These are phyloP conservation scores for Jacana jacana DNA, from an alignment of 2,113 vertebrate genomes.

Conservation along the genomic window DNA sequence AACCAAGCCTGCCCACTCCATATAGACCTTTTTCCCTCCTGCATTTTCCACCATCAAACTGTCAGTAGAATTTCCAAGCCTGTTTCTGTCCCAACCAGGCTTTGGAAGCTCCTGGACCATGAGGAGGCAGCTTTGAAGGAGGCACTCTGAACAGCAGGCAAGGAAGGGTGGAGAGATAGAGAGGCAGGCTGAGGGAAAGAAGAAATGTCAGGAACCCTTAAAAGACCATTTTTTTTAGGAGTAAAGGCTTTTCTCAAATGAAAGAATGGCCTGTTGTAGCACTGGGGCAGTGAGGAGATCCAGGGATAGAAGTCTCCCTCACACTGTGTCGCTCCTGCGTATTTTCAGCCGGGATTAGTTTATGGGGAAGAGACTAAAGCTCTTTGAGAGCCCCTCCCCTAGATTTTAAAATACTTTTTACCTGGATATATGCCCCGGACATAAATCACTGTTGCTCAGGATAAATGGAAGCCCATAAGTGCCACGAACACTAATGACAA, in stretches of 20 bases:
- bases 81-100: not conserved
- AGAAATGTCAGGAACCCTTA: not conserved
- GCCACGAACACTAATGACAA: slow-evolving; percentile 67
- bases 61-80: not conserved
- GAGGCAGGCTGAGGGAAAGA: not conserved
- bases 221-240: not conserved
- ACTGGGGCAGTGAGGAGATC: accelerated
- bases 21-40: not conserved
- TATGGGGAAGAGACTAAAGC: not conserved
- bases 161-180: not conserved
- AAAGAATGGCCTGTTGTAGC: not conserved
- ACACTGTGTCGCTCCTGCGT: accelerated
- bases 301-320: not conserved
- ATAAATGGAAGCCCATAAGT: slow-evolving; percentile 72
- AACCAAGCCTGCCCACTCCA: not conserved
- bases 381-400: not conserved
- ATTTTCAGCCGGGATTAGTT: not conserved
- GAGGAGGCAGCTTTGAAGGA: not conserved
- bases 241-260: not conserved
- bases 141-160: accelerated
- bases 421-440: slow-evolving; percentile 23
- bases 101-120: not conserved
- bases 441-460: slow-evolving; percentile 71
- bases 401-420: slow-evolving; percentile 37
- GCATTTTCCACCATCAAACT: not conserved